These are phyloP conservation scores for Bombus pyrosoma DNA, from an alignment of 1,140 invertebrate genomes.

Conservation along the genomic window DNA sequence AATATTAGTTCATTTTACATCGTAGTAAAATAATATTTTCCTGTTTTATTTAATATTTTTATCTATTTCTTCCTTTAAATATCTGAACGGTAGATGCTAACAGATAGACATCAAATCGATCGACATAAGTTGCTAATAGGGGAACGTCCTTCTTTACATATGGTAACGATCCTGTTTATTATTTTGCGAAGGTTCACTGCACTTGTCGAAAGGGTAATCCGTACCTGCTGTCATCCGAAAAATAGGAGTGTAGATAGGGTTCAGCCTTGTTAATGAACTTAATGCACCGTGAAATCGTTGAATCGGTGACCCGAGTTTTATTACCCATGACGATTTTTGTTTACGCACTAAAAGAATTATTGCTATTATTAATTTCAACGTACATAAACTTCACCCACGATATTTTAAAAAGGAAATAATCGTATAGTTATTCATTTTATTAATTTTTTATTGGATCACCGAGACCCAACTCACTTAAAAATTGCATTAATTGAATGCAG, in stretches of 20 bases:
- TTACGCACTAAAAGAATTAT: background rate
- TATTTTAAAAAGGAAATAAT: background rate
- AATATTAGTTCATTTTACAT: no score
- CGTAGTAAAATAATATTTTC: background rate
- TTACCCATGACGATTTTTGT: background rate
- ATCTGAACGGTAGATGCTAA: background rate
- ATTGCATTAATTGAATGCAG: background rate
- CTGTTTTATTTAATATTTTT: background rate
- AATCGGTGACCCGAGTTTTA: background rate
- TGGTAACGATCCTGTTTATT: slow-evolving; percentile 52
- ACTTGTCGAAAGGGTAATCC: slow-evolving; percentile 58
- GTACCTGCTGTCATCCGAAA: slow-evolving; percentile 57
- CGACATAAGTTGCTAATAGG: slow-evolving; percentile 20
- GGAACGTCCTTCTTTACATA: slow-evolving; percentile 27
- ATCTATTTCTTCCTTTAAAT: background rate
- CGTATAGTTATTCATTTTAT: no score
- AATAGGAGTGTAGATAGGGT: slow-evolving; percentile 27
- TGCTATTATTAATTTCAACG: background rate
- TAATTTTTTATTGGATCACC: accelerated
- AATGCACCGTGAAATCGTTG: slow-evolving; percentile 37
- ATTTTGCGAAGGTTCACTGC: slow-evolving; percentile 47
- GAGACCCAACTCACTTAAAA: background rate
- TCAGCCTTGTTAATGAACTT: slow-evolving; percentile 22
- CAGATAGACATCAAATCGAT: background rate
- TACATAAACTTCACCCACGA: background rate